These are phyloP conservation scores for Saccopteryx leptura DNA, from an alignment of 2,113 vertebrate genomes.

Conservation along the genomic window DNA sequence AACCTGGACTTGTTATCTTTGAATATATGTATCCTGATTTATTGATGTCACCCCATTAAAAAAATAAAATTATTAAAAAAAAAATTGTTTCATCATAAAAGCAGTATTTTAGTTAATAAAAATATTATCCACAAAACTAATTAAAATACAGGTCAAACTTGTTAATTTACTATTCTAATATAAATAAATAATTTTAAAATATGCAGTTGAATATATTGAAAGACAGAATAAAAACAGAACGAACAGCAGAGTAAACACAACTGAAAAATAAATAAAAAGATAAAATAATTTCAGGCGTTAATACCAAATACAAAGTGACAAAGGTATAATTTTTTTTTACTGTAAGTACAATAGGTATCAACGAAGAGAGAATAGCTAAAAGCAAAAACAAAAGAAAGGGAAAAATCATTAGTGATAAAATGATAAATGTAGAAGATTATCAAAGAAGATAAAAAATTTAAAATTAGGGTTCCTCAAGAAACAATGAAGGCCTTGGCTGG, in stretches of 20 bases:
- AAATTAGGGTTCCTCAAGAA: not conserved
- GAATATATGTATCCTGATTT: too few species aligned
- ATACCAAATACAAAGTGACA: not conserved
- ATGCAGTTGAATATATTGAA: not conserved
- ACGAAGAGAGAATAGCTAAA: not conserved
- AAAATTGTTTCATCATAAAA: constrained; percentile 42
- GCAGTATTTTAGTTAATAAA: not conserved
- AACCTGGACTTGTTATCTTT: too few species aligned
- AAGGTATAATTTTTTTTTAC: not conserved
- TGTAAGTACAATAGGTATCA: not conserved
- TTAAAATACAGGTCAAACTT: not conserved
- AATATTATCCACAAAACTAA: not conserved
- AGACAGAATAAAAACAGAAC: not conserved
- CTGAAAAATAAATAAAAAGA: not conserved
- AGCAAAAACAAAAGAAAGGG: not conserved
- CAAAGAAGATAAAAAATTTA: not conserved
- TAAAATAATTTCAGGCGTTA: constrained; percentile 28
- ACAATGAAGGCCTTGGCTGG: not conserved
- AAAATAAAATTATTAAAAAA: too few species aligned
- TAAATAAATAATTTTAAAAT: not conserved
- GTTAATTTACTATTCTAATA: not conserved
- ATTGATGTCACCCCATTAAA: too few species aligned
- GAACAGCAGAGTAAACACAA: not conserved
- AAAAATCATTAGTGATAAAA: not conserved
- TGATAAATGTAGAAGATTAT: not conserved